Conservation (phyloP, 2,888 invertebrate genomes). For the Amblyjoppa fuscipennis region DNA sequence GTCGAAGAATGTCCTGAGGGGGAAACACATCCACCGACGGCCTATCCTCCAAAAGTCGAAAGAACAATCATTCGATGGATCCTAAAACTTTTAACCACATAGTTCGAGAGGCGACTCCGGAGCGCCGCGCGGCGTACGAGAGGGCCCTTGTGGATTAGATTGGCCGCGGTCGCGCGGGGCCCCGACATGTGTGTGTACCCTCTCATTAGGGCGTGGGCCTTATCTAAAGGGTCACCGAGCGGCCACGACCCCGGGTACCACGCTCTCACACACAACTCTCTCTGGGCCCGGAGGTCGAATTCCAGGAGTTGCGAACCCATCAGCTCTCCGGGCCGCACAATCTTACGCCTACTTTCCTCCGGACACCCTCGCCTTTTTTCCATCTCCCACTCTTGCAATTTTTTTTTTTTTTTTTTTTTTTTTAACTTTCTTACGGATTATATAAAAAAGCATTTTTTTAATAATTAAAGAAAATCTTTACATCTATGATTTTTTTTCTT, state of each 20-base stretch:
- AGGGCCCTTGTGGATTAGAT: conserved; percentile 62
- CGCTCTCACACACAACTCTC: conserved; percentile 74
- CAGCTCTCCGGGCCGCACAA: conserved; percentile 62
- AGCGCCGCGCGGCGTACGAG: conserved; percentile 67
- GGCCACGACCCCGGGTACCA: conserved; percentile 79
- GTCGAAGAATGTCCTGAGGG: conserved; percentile 75
- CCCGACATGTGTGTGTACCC: conserved; percentile 78
- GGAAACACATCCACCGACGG: conserved; percentile 41
- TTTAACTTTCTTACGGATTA: neutral
- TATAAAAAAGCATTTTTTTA: too few relatives aligned
- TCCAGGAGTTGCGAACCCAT: conserved; percentile 78
- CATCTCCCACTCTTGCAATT: conserved; percentile 13
- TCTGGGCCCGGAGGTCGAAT: conserved; percentile 76
- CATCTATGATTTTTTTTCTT: conserved; percentile 6
- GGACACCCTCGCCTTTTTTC: conserved; percentile 57
- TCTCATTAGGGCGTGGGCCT: conserved; percentile 85
- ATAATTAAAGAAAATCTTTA: too few relatives aligned
- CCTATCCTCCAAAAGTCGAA: conserved; percentile 21
- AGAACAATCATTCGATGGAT: conserved; percentile 45
- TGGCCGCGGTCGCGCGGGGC: conserved; percentile 63
- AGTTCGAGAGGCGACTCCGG: conserved; percentile 70
- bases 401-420: conserved; percentile 35
- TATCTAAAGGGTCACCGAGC: conserved; percentile 84
- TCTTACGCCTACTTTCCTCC: conserved; percentile 63
- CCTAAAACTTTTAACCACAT: conserved; percentile 81